These are phyloP conservation scores for Coendou prehensilis DNA, from an alignment of 2,797 vertebrate species.

Conservation along the genomic window DNA sequence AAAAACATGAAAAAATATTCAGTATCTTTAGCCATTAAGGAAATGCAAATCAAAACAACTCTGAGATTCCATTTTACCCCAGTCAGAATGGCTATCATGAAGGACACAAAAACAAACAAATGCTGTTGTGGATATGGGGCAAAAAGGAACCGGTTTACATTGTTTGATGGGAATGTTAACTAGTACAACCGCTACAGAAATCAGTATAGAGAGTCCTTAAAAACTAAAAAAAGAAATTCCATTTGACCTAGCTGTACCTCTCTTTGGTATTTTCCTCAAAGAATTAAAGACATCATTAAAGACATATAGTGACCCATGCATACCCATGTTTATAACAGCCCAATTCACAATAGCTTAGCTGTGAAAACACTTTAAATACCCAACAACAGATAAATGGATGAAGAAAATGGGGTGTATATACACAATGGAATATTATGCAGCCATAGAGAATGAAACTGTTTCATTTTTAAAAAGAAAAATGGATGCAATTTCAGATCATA, in stretches of 20 bases:
- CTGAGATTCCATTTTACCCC: too few species aligned
- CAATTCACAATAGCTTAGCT: neutral
- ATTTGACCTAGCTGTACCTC: neutral
- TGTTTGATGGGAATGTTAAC: too few species aligned
- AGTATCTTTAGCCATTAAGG: too few species aligned
- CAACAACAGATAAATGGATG: neutral
- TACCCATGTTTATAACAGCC: neutral
- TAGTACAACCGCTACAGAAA: too few species aligned
- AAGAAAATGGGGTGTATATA: neutral
- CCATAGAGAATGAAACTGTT: neutral
- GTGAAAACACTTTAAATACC: neutral
- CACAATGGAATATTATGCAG: neutral
- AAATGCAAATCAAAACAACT: too few species aligned
- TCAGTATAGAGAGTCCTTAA: neutral
- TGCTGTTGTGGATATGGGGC: too few species aligned
- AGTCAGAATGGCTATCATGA: too few species aligned
- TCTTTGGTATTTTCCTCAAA: neutral
- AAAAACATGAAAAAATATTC: neutral
- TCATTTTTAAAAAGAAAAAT: neutral
- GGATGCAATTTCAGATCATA: neutral
- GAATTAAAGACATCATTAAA: neutral
- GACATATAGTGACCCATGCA: neutral
- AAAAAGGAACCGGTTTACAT: too few species aligned
- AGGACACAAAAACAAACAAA: too few species aligned
- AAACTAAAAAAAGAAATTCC: neutral